Percentiles rank a stretch among this genome's conserved stretches.
Evolutionary conservation across 30 jellyfish, hydroid and myxozoan genomes (phyloP).

Genomic region (Hydractinia echinata): DNA sequence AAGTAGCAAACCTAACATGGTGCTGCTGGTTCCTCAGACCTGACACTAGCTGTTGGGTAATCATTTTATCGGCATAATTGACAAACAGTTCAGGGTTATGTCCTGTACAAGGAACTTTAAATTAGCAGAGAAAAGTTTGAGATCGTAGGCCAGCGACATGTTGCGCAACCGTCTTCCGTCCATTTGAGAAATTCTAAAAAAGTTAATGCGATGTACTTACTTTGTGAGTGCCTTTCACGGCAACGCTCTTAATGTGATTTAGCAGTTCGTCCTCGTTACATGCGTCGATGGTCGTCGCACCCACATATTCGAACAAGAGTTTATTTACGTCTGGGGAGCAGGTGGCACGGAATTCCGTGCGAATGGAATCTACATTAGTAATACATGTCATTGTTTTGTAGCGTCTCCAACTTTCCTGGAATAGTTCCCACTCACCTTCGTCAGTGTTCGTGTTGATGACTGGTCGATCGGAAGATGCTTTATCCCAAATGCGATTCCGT

Average conservation of each 20-base stretch:
- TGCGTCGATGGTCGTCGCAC: no score
- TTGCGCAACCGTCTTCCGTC: constrained; percentile 10
- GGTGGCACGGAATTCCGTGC: constrained; percentile 11
- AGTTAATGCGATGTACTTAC: neutral
- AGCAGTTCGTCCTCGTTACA: no score
- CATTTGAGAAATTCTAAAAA: neutral
- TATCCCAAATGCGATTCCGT: no score
- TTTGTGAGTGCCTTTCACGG: constrained; percentile 11
- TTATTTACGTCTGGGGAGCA: neutral
- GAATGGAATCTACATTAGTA: neutral
- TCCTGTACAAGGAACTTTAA: neutral
- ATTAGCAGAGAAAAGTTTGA: neutral
- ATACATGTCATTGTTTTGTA: no score
- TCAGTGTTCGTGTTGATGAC: constrained; percentile 1
- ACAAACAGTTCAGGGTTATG: no score
- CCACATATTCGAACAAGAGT: constrained; percentile 6
- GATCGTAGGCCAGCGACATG: constrained; percentile 10
- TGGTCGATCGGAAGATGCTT: neutral
- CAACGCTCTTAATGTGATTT: no score
- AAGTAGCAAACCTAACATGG: no score
- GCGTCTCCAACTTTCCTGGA: no score
- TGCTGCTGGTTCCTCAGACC: constrained; percentile 4
- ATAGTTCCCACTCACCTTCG: constrained; percentile 12
- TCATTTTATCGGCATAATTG: constrained; percentile 1
- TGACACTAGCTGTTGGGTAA: neutral